Percentiles rank a stretch among this genome's conserved stretches.
Evolutionary conservation across 1,140 invertebrate species (phyloP).

Genomic region (silkworm (Bombyx mori)): ASM3026992v2 NC_085117.1:13596001-13596500

Average conservation of each 20-base stretch:
- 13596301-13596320: not conserved
- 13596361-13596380: too few relatives aligned
- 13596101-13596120: conserved; percentile 5
- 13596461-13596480: too few relatives aligned
- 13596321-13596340: too few relatives aligned
- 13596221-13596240: conserved; percentile 14
- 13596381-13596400: too few relatives aligned
- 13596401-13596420: too few relatives aligned
- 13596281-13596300: conserved; percentile 1
- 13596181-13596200: conserved; percentile 22
- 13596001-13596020: conserved; percentile 56
- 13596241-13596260: conserved; percentile 35
- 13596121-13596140: too few relatives aligned
- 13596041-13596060: conserved; percentile 59
- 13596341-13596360: too few relatives aligned
- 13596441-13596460: too few relatives aligned
- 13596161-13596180: conserved; percentile 12
- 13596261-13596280: conserved; percentile 46
- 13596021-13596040: conserved; percentile 35
- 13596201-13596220: conserved; percentile 27
- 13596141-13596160: too few relatives aligned
- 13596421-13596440: too few relatives aligned
- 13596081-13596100: conserved; percentile 39
- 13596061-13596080: conserved; percentile 59
- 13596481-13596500: too few relatives aligned